These are phyloP conservation scores for Xerus rutilus DNA, from an alignment of 2,797 vertebrate genomes.

Conservation along the genomic window DNA sequence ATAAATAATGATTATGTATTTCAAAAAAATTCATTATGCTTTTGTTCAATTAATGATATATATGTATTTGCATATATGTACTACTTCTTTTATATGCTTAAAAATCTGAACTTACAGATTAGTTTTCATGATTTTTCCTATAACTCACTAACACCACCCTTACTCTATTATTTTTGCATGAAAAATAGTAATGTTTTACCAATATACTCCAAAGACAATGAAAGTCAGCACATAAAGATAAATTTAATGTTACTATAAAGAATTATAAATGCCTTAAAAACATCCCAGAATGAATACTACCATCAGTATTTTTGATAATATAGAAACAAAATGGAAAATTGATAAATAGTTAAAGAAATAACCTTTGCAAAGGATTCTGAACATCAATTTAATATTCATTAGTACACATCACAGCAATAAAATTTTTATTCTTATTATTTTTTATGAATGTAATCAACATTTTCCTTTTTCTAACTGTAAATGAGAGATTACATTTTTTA, in stretches of 20 bases:
- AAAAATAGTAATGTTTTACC: neutral
- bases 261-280: neutral
- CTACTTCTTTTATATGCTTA: neutral
- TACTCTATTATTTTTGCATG: neutral
- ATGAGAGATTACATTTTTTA: constrained; percentile 84
- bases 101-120: neutral
- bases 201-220: neutral
- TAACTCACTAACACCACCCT: neutral
- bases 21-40: neutral
- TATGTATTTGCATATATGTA: neutral
- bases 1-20: neutral
- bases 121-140: neutral
- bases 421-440: constrained; percentile 78
- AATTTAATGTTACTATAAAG: neutral
- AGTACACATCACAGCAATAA: constrained; percentile 69
- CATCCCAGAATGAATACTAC: neutral
- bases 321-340: constrained; percentile 35
- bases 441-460: constrained; percentile 80
- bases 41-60: neutral
- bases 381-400: constrained; percentile 74
- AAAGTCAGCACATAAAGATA: neutral
- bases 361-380: constrained; percentile 40
- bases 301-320: neutral
- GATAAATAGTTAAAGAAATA: constrained; percentile 32
- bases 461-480: constrained; percentile 84